Evolutionary conservation across 1,140 invertebrate genomes (phyloP), one percentile per base, ranked within the genome.

Genomic region (Lepidurus couesii): DNA sequence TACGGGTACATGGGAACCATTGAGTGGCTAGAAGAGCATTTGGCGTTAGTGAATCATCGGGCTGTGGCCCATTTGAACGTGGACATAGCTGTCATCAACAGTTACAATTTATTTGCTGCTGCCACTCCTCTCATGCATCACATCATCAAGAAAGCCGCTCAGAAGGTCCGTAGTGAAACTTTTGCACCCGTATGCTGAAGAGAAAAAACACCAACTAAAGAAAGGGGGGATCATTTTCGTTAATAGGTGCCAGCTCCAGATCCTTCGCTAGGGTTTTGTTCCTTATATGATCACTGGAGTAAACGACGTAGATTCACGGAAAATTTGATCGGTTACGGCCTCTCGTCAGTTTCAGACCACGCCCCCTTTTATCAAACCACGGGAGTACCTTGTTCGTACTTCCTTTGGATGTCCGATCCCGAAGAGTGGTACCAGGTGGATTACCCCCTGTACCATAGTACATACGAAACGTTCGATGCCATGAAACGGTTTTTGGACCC

Each of bases 41-140:
- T 47, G 0, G 80, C 77, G 7, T 80, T 84, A 42, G 81, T 85
- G 13, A 44, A 80, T 7, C 79, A 82, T 45, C 78, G 85, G 77
- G 84, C 83, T 43, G 82, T 86, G 26, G 85, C 83, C 42, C 85
- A 86, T 75, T 81, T 86, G 42, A 86, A 85, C 80, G 81, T 83
- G 47, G 84, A 85, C 75, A 81, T 82, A 21, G 80, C 83, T 44
- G 82, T 84, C 45, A 78, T 83, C 24, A 79, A 79, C 45, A 80
- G 78, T 26, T 81, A 79, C 74, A 82, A 81, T 79, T 34, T 81
- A 26, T 81, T 80, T 78, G 82, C 75, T 13, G 81, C 81, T 16
- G 83, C 83, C 16, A 83, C 84, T 16, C 84, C 84, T 5, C 73
- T 83, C 10, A 78, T 84, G 9, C 82, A 83, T 42, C 80, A 83